Evolutionary conservation across 1,140 invertebrate species (phyloP).

Genomic region (Bradysia coprophila): DNA sequence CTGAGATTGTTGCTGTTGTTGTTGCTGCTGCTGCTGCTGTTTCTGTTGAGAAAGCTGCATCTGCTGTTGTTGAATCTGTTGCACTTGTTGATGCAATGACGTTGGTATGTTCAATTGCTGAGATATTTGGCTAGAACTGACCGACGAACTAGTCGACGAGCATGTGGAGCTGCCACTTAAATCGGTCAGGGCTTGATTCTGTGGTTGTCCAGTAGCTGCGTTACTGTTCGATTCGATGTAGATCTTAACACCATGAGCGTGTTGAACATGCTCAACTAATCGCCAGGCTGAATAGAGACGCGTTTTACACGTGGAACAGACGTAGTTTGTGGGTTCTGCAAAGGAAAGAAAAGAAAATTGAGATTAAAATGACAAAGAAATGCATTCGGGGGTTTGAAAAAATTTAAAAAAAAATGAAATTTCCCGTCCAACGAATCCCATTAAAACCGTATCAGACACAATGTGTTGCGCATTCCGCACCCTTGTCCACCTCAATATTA

Average conservation of each 20-base stretch:
- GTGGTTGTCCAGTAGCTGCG: conserved; percentile 4
- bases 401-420: no score
- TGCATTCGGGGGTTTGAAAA: no score
- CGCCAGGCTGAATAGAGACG: conserved; percentile 82
- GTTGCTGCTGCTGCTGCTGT: conserved; percentile 5
- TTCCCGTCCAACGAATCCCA: no score
- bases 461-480: no score
- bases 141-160: neutral
- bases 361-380: neutral
- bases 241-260: conserved; percentile 82
- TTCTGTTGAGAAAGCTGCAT: conserved; percentile 13
- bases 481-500: conserved; percentile 4
- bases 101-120: neutral
- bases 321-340: conserved; percentile 86
- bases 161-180: conserved; percentile 3
- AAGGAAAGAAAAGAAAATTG: conserved; percentile 30
- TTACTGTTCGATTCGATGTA: conserved; percentile 45
- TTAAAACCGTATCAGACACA: no score
- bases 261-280: conserved; percentile 86
- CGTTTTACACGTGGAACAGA: conserved; percentile 86
- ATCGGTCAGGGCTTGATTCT: conserved; percentile 8
- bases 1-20: conserved; percentile 14
- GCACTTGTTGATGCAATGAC: neutral
- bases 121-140: conserved; percentile 1
- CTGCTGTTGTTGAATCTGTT: conserved; percentile 6